These are phyloP conservation scores for Chelon auratus DNA, from an alignment of 2,797 vertebrate genomes.

Conservation along the genomic window DNA sequence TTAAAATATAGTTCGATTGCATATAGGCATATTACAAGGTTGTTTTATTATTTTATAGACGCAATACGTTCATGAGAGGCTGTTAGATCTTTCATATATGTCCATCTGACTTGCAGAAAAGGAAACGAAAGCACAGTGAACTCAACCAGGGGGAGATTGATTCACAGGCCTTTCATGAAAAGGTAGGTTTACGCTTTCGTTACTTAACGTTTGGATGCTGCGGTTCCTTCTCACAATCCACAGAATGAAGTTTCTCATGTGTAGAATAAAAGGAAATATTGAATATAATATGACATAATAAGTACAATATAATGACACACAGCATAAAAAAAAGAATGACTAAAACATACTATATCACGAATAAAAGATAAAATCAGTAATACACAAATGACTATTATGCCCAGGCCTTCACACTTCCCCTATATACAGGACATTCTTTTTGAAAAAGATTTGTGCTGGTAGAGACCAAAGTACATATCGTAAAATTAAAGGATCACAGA, in stretches of 20 bases:
- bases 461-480: not conserved
- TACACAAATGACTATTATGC: no score
- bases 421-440: not conserved
- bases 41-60: not conserved
- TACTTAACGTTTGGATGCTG: not conserved
- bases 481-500: not conserved
- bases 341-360: no score
- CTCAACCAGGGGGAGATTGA: constrained; percentile 93
- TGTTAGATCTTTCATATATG: not conserved
- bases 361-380: no score
- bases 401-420: no score
- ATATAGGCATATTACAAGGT: not conserved
- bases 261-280: no score
- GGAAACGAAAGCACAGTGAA: constrained; percentile 84
- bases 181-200: constrained; percentile 74
- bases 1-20: not conserved
- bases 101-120: constrained; percentile 81
- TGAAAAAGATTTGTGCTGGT: not conserved
- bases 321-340: no score
- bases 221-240: no score
- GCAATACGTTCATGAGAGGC: not conserved
- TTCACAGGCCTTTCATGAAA: constrained; percentile 88
- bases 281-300: no score
- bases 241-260: no score
- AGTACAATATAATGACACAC: no score